A percentile compares a stretch with the other conserved stretches of the same genome.
These are phyloP conservation scores for Epizoanthus scotinus DNA, from an alignment of 92 coral and sea anemone genomes.

Conservation along the genomic window DNA sequence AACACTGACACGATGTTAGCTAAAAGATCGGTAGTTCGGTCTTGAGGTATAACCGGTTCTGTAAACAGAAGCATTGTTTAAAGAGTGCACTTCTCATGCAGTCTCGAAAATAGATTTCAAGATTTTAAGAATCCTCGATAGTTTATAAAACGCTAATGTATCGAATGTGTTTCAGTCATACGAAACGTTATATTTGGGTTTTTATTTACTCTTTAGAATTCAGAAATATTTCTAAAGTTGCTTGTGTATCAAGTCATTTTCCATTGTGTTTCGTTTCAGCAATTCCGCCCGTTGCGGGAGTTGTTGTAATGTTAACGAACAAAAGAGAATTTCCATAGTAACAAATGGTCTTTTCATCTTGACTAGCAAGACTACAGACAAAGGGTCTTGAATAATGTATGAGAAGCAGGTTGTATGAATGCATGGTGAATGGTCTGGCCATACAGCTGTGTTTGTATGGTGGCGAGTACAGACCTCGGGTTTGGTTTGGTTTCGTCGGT, in stretches of 20 bases:
- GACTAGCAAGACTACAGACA: constrained; percentile 6
- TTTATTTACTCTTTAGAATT: too few species aligned
- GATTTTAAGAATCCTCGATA: too few species aligned
- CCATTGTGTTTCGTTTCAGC: too few species aligned
- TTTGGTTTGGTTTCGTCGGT: neutral
- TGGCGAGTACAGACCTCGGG: neutral
- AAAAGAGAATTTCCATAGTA: constrained; percentile 4
- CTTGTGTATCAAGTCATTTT: neutral
- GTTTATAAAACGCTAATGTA: too few species aligned
- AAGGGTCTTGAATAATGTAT: constrained; percentile 37
- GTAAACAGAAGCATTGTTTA: too few species aligned
- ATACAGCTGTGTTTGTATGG: constrained; percentile 14
- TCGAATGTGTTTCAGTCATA: too few species aligned
- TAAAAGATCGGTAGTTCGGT: too few species aligned
- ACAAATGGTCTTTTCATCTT: constrained; percentile 25
- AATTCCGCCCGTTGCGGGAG: neutral
- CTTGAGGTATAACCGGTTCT: too few species aligned
- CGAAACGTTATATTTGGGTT: too few species aligned
- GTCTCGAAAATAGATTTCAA: too few species aligned
- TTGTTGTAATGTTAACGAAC: neutral
- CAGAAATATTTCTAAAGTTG: neutral
- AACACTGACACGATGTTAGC: too few species aligned
- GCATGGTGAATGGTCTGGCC: neutral
- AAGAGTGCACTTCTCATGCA: too few species aligned
- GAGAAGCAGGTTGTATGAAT: constrained; percentile 10